Percentiles rank a stretch among this genome's conserved stretches.
These are phyloP conservation scores for Avahi laniger DNA, from an alignment of 2,797 vertebrate genomes.

Conservation along the genomic window DNA sequence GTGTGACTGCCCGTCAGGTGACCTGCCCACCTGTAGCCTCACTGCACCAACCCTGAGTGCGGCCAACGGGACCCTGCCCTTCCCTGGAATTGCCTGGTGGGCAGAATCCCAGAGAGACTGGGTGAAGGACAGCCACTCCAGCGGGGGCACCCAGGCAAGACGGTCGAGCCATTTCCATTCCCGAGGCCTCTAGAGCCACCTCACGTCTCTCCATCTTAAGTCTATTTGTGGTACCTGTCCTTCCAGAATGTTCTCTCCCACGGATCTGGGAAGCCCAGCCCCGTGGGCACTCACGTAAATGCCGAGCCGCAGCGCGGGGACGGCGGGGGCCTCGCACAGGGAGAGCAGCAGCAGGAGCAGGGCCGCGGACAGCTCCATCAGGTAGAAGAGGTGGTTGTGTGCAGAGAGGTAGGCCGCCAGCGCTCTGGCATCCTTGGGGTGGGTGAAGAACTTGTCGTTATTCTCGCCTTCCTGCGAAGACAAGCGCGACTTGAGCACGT, in stretches of 20 bases:
- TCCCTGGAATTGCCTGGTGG: not conserved
- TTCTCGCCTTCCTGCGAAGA: conserved; percentile 94
- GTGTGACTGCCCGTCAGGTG: too few species aligned
- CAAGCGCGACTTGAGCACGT: not conserved
- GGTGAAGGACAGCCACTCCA: not conserved
- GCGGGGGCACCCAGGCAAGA: not conserved
- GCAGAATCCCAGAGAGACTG: too few species aligned
- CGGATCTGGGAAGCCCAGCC: fast-evolving
- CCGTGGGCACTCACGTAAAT: conserved; percentile 89
- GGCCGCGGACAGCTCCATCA: conserved; percentile 96
- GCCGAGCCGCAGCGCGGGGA: conserved; percentile 94
- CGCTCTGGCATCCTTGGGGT: conserved; percentile 93
- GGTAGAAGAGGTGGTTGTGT: conserved; percentile 97
- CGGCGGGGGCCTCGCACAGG: conserved; percentile 95
- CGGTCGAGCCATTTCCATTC: not conserved
- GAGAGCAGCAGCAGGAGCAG: conserved; percentile 95
- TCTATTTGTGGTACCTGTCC: fast-evolving
- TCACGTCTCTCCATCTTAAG: not conserved
- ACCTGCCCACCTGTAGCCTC: not conserved
- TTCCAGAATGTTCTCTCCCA: not conserved
- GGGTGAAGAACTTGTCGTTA: conserved; percentile 98
- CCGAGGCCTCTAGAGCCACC: not conserved
- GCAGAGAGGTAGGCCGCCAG: conserved; percentile 97
- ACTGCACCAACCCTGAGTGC: too few species aligned
- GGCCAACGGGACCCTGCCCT: not conserved